Base-by-base conservation (phyloP, 1,140 invertebrate genomes). In the Trachymyrmex septentrionalis region DNA sequence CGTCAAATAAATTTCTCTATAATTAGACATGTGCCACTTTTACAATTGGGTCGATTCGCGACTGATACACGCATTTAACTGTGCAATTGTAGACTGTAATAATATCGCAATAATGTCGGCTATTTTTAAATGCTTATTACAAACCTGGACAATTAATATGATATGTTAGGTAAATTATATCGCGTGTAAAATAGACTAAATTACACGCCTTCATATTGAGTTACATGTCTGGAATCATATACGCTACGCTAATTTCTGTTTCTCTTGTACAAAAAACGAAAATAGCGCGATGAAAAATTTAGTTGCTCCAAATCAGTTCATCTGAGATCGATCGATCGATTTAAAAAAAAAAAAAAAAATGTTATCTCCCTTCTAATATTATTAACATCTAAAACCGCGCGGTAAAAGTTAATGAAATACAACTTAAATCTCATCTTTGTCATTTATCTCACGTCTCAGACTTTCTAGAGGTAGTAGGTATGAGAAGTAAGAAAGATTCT, bases 1-100 rank as follows among this genome's bases (percentile, higher is more conserved):
- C 88, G 88, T 85, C 82, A 77, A 80, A 90, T 86, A 88, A 92
- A 92, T 91, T 92, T 86, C 87, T 86, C 88, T 93, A 93, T 92
- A 92, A 93, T 93, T 93, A 93, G 90, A 90, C 73, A 19, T 9
- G 76, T 10, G 14, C 84, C 2, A 78, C 71, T 76, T 82, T 50
- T 76, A 24, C 24, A 61, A 81, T 81, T n/a, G 21, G 76, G 44
- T 77, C 27, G 53, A 48, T 81, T 38, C 19, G 59, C n/a, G 27
- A 61, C 14, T 5, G 30, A 44, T 44, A 34, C 21, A 27, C 53
- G 48, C 21, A 38, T 57, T 72, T 59, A 19, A 72, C 9, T 14
- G 24, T 16, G 24, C 24, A 57, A 81, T 82, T 10, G 44, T 21
- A 59, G 5, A n/a, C 10, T 14, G 34, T 44, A 27, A 72, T 66